Evolutionary conservation across 2,888 invertebrate species (phyloP).

Genomic region (Lymantria monacha): DNA sequence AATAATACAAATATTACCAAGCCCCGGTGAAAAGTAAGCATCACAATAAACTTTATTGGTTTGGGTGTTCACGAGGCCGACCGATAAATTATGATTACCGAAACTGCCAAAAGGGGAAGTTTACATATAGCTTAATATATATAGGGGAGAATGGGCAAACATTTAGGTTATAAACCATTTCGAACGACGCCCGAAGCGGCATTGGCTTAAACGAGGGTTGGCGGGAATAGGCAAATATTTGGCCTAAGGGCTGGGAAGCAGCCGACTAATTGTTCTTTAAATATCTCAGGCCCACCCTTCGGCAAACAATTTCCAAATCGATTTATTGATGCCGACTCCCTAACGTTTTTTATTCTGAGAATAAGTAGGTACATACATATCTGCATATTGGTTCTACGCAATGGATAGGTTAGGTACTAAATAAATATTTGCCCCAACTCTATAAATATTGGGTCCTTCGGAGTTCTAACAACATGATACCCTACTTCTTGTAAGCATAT

Average conservation of each 20-base stretch:
- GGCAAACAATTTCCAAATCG: constrained; percentile 74
- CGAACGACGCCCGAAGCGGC: constrained; percentile 67
- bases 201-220: constrained; percentile 70
- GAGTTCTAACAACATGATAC: constrained; percentile 21
- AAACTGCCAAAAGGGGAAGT: constrained; percentile 48
- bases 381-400: constrained; percentile 40
- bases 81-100: constrained; percentile 43
- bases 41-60: constrained; percentile 12
- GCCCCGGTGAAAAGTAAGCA: too few species aligned
- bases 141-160: constrained; percentile 71
- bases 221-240: constrained; percentile 80
- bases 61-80: constrained; percentile 21
- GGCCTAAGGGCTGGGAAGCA: constrained; percentile 72
- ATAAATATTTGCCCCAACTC: constrained; percentile 53
- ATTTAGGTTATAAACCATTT: constrained; percentile 70
- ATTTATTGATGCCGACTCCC: constrained; percentile 68
- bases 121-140: constrained; percentile 55
- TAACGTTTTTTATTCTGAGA: constrained; percentile 45
- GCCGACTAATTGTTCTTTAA: constrained; percentile 81
- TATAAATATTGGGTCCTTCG: constrained; percentile 48
- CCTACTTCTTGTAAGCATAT: constrained; percentile 1
- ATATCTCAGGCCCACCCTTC: constrained; percentile 72
- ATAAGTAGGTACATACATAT: constrained; percentile 28
- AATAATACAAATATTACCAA: too few species aligned
- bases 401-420: constrained; percentile 50